Conservation (phyloP, 2,797 vertebrate species). For the Dallia pectoralis region DNA sequence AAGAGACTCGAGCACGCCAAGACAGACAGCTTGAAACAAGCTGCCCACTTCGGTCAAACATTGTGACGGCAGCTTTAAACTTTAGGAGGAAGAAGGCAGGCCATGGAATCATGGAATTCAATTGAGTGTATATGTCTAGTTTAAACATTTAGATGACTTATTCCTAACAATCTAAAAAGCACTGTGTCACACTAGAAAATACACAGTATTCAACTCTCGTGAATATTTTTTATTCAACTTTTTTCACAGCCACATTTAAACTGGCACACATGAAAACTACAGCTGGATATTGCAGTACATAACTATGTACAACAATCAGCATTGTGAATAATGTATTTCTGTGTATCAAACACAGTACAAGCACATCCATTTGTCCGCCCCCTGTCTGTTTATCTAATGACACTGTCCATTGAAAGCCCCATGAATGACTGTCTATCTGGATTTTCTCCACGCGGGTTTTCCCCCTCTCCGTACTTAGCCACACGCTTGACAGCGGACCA, state of each 20-base stretch:
- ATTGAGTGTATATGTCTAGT: not conserved
- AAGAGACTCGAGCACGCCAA: not conserved
- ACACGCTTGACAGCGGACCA: not conserved
- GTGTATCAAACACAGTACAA: not conserved
- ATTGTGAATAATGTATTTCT: not conserved
- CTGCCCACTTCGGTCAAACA: not conserved
- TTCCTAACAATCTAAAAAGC: not conserved
- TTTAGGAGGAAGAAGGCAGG: not conserved
- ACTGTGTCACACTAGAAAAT: not conserved
- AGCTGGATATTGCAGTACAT: not conserved
- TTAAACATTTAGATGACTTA: not conserved
- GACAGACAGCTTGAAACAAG: not conserved
- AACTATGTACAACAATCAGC: not conserved
- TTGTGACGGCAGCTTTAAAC: not conserved
- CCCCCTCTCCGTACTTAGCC: not conserved
- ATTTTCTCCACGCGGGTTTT: not conserved
- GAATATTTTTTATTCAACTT: not conserved
- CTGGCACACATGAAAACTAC: not conserved
- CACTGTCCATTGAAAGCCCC: not conserved
- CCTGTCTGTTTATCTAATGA: not conserved
- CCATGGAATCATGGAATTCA: not conserved
- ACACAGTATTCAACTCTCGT: not conserved
- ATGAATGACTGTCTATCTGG: conserved; percentile 8
- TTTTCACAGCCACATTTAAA: not conserved
- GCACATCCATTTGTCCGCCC: not conserved